Percentiles rank a stretch among this genome's conserved stretches.
phyloP scores from a whole-genome alignment of 2,888 invertebrate genomes.

The Amiota minor region DNA sequence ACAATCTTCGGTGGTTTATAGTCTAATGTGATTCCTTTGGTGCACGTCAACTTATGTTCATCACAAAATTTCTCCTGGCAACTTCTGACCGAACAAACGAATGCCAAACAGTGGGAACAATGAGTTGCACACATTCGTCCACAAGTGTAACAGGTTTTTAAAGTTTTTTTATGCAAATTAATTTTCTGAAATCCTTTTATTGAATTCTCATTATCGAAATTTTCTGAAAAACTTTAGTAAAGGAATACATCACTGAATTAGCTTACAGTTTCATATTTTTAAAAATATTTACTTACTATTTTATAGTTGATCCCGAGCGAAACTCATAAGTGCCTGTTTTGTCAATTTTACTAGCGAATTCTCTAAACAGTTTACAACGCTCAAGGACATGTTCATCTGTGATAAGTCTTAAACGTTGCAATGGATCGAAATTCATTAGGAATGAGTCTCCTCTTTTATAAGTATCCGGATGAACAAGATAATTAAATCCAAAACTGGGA shows the following conservation, averaged over 20 bases:
- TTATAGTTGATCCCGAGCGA: conserved; percentile 52
- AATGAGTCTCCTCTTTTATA: conserved; percentile 46
- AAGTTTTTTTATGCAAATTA: too few species aligned
- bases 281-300: conserved; percentile 2
- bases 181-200: too few species aligned
- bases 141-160: conserved; percentile 3
- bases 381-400: conserved; percentile 62
- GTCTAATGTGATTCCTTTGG: neutral
- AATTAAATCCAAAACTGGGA: conserved; percentile 47
- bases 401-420: conserved; percentile 54
- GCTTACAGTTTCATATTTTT: neutral
- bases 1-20: neutral
- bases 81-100: conserved; percentile 55
- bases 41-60: conserved; percentile 41
- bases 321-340: conserved; percentile 48
- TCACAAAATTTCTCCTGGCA: conserved; percentile 57
- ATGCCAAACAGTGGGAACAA: conserved; percentile 18
- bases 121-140: neutral
- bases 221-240: neutral
- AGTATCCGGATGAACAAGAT: conserved; percentile 47
- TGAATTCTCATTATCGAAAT: too few species aligned
- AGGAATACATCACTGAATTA: neutral
- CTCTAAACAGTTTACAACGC: conserved; percentile 46
- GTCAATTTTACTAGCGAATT: conserved; percentile 16
- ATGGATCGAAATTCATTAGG: conserved; percentile 50